Conservation (phyloP, 2,113 vertebrate species). For the Hirundichthys speculiger region DNA sequence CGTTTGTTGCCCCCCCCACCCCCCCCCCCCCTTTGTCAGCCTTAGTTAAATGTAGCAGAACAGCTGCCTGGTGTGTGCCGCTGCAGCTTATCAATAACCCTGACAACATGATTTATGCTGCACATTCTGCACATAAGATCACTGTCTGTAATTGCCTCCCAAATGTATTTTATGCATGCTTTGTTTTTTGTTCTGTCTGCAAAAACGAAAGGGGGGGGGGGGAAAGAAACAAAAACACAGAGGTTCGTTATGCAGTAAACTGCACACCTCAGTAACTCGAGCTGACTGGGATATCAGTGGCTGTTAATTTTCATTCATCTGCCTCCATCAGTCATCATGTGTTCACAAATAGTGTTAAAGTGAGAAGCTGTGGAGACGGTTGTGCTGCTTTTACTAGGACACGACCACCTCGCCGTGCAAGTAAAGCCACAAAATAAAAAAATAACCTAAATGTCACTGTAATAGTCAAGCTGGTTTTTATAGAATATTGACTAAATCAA, state of each 20-base stretch:
- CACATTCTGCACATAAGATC: slow-evolving; percentile 60
- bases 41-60: slow-evolving; percentile 71
- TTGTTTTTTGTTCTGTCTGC: slow-evolving; percentile 9
- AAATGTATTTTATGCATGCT: slow-evolving; percentile 47
- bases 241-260: slow-evolving; percentile 50
- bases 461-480: slow-evolving; percentile 8
- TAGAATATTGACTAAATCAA: not conserved
- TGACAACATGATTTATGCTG: slow-evolving; percentile 71
- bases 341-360: slow-evolving; percentile 7
- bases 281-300: slow-evolving; percentile 35
- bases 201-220: no score
- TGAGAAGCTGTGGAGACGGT: not conserved
- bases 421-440: not conserved
- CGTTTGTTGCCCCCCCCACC: slow-evolving; percentile 18
- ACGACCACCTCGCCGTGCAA: no score
- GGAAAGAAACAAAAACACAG: not conserved
- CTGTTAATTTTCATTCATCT: slow-evolving; percentile 31
- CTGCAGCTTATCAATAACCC: slow-evolving; percentile 72
- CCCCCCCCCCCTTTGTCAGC: slow-evolving; percentile 41
- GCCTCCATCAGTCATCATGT: slow-evolving; percentile 21
- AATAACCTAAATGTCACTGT: not conserved
- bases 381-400: not conserved
- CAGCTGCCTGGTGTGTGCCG: slow-evolving; percentile 62
- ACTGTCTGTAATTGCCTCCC: slow-evolving; percentile 65
- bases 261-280: slow-evolving; percentile 44